Conservation (phyloP, 2,888 invertebrate genomes). For the Temnothorax ravouxi region DNA sequence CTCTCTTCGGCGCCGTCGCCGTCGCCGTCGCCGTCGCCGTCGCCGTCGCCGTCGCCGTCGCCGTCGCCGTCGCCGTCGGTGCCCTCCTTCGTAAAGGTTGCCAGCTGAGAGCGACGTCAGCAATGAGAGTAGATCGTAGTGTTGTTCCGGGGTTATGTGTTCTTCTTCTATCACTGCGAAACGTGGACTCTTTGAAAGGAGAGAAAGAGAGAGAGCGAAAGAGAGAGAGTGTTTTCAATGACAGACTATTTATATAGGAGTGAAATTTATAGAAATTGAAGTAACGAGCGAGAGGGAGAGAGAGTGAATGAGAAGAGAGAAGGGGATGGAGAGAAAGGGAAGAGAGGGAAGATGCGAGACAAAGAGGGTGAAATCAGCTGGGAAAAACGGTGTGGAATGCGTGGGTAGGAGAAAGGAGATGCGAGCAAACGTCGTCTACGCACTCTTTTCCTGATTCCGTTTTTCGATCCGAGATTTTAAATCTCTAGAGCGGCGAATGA, state of each 20-base stretch:
- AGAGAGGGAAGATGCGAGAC: not conserved
- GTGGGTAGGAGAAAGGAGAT: conserved; percentile 10
- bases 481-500: not conserved
- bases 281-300: not conserved
- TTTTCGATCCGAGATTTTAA: not conserved
- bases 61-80: not conserved
- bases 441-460: not conserved
- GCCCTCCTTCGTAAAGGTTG: conserved; percentile 61
- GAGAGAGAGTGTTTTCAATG: conserved; percentile 8
- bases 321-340: not conserved
- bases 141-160: conserved; percentile 43
- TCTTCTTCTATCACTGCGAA: not conserved
- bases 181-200: conserved; percentile 11
- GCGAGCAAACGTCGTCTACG: not conserved
- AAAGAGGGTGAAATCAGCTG: conserved; percentile 39
- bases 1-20: conserved; percentile 38
- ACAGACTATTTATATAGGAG: conserved; percentile 19
- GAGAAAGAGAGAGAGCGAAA: not conserved
- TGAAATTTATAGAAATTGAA: conserved; percentile 38
- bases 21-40: not conserved
- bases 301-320: not conserved
- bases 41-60: conserved; percentile 61
- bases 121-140: conserved; percentile 67
- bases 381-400: conserved; percentile 2
- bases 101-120: conserved; percentile 75